Evolutionary conservation across 1,140 invertebrate genomes (phyloP), one percentile per base, ranked within the genome.

Genomic region (Eupeodes corollae): DNA sequence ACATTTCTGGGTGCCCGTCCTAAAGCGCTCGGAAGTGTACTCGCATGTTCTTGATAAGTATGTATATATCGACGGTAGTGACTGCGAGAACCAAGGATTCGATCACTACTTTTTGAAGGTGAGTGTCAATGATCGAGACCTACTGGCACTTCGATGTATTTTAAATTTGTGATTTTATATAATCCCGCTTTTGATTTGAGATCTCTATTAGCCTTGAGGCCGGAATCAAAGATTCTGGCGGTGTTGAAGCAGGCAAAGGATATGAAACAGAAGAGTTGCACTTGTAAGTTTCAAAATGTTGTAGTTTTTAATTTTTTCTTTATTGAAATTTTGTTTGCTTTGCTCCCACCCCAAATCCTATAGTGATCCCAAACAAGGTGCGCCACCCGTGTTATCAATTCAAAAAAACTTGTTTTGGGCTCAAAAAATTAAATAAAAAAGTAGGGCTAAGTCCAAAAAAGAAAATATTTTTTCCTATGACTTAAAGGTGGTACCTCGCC

Each of bases 81-180:
- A 99, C 96, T 13, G 69, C 82, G 40, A 71, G 91, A 53, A 82
- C 91, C 86, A 86, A 76, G 95, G 96, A 19, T 88, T 99, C 57
- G 96, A 99, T 74, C 79, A 86, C 69, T 99, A 99, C 73, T 73
- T 98, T 53, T 73, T 98, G 5, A 84, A 91, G 75, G 85, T 86
- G 67, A 55, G 49, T 58, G 44, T 26, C 3, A 26, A 3, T 26
- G 21, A 26, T 5, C n/a, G n/a, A n/a, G n/a, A n/a, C n/a, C n/a
- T n/a, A n/a, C n/a, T n/a, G n/a, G n/a, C n/a, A n/a, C n/a, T n/a
- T n/a, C n/a, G n/a, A n/a, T n/a, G n/a, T n/a, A n/a, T n/a, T n/a
- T n/a, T n/a, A n/a, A n/a, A n/a, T n/a, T n/a, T n/a, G n/a, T n/a
- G n/a, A n/a, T 56, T 63, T 71, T 63, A 48, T 52, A 87, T 80